Conservation (phyloP, 1,140 invertebrate genomes). For the Hycleus phaleratus region DNA sequence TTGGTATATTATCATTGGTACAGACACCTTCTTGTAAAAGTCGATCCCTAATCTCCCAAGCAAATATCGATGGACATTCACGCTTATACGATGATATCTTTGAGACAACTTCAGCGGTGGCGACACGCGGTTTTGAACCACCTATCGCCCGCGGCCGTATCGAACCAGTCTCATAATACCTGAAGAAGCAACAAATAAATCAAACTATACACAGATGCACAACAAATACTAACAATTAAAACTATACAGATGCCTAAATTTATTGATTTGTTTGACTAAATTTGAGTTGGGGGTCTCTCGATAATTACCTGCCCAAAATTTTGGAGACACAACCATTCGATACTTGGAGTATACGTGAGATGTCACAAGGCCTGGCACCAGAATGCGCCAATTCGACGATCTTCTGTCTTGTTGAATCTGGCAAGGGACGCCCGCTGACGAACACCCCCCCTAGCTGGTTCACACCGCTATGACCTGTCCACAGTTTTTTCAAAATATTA, state of each 20-base stretch:
- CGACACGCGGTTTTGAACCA: slow-evolving; percentile 91
- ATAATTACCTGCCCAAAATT: slow-evolving; percentile 79
- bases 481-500: slow-evolving; percentile 34
- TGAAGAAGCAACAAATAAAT: slow-evolving; percentile 38
- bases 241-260: too few species aligned
- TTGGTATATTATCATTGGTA: slow-evolving; percentile 98
- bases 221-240: too few species aligned
- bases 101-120: slow-evolving; percentile 86
- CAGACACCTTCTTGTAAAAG: slow-evolving; percentile 94
- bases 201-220: not conserved
- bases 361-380: slow-evolving; percentile 95
- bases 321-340: slow-evolving; percentile 95
- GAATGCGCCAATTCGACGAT: slow-evolving; percentile 97
- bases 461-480: slow-evolving; percentile 87
- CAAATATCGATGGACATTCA: slow-evolving; percentile 96
- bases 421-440: slow-evolving; percentile 93
- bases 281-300: not conserved
- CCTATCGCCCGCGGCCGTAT: slow-evolving; percentile 93
- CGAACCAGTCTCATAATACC: slow-evolving; percentile 97
- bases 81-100: slow-evolving; percentile 95
- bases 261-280: too few species aligned
- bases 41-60: slow-evolving; percentile 95
- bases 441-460: slow-evolving; percentile 98
- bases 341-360: slow-evolving; percentile 92
- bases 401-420: slow-evolving; percentile 93